Base-by-base conservation (phyloP, 2,113 vertebrate genomes). In the Notiomystis cincta region DNA sequence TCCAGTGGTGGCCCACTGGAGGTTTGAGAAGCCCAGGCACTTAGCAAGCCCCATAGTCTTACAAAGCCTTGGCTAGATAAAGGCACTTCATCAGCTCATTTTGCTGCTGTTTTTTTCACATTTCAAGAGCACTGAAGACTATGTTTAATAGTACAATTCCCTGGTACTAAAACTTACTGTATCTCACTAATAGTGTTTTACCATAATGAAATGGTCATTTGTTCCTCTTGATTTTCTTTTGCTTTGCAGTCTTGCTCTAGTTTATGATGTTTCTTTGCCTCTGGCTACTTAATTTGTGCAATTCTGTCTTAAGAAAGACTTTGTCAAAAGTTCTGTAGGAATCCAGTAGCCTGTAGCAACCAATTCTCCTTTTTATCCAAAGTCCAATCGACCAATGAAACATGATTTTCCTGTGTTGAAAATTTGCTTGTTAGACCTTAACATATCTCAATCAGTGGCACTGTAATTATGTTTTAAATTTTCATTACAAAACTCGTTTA, bases 381-480 rank as follows among this genome's bases (percentile, higher is more conserved):
- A 87, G 64, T 44, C 45, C n/a, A 70, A 56, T 10, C 9, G 51
- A 82, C 87, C 30, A 73, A 54, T 84, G 72, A 85, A 87, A 81
- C n/a, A 40, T 69, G 51, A 50, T 95, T 95, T 94, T 76, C 35
- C 53, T 51, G 17, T 75, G 40, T 48, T 18, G 48, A 82, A 87
- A 90, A 93, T 67, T 42, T 87, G 21, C 72, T 90, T 78, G 38
- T 89, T 89, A 86, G 71, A 61, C 53, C 30, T 76, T 77, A 82
- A 62, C 0, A 0, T 61, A 76, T 84, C 72, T 90, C 86, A 75
- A n/a, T 93, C 90, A 72, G 57, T 81, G 48, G 21, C 2, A 1
- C 47, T 85, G 51, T 84, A 94, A 93, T 84, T 91, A 76, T 79
- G 24, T 75, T 96, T 87, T 83, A 84, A 94, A 90, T 89, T 94